These are phyloP conservation scores for Plebejus melissa DNA, from an alignment of 2,888 invertebrate species.

Conservation along the genomic window DNA sequence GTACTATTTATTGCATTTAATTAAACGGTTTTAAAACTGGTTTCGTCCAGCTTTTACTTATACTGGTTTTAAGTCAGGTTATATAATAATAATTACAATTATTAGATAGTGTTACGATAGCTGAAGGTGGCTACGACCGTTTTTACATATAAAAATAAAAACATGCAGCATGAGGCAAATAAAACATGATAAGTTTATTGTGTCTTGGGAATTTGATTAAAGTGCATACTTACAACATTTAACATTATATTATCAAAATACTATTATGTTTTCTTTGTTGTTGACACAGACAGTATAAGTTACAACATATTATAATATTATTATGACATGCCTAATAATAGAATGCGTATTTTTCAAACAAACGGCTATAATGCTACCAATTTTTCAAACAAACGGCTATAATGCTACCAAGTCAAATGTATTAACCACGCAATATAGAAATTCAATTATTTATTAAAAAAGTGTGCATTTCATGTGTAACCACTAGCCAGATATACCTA, in stretches of 20 bases:
- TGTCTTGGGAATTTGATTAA: not conserved
- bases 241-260: not conserved
- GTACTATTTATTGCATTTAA: slow-evolving; percentile 24
- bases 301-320: no score
- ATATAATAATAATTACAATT: slow-evolving; percentile 18
- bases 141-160: not conserved
- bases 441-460: no score
- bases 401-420: no score
- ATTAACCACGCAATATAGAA: no score
- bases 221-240: not conserved
- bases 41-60: slow-evolving; percentile 23
- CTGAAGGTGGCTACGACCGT: not conserved
- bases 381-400: no score
- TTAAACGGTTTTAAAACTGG: slow-evolving; percentile 27
- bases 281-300: not conserved
- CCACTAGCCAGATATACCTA: no score
- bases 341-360: no score
- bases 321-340: no score
- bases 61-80: slow-evolving; percentile 15
- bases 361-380: no score
- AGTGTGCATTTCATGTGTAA: no score
- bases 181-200: not conserved
- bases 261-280: not conserved
- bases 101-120: slow-evolving; percentile 16
- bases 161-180: not conserved